Conservation (phyloP, 1,140 invertebrate species). For the Microplitis mediator region DNA sequence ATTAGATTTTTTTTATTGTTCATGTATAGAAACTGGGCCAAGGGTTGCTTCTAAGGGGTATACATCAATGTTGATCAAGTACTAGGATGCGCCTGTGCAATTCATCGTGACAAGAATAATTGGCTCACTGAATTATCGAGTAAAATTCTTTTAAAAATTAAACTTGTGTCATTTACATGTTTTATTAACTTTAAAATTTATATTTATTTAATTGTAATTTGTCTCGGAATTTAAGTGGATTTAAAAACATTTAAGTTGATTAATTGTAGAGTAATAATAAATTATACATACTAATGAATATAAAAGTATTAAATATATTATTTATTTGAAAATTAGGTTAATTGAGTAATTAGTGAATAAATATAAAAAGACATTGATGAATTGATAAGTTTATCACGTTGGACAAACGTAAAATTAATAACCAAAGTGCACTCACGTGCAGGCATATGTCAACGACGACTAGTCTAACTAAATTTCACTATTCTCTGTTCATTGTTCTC, state of each 20-base stretch:
- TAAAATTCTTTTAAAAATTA: slow-evolving; percentile 5
- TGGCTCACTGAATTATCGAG: slow-evolving; percentile 21
- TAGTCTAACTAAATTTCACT: slow-evolving; percentile 6
- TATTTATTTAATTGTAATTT: no score
- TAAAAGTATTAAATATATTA: not conserved
- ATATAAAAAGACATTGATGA: slow-evolving; percentile 4
- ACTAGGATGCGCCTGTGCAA: slow-evolving; percentile 25
- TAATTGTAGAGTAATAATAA: no score
- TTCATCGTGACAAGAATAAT: slow-evolving; percentile 28
- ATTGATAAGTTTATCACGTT: slow-evolving; percentile 6
- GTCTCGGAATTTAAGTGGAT: no score
- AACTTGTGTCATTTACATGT: not conserved
- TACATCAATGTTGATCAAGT: slow-evolving; percentile 28
- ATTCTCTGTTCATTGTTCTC: not conserved
- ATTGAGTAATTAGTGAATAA: no score
- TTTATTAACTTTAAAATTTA: not conserved
- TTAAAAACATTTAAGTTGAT: no score
- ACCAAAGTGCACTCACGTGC: slow-evolving; percentile 5
- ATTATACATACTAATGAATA: no score
- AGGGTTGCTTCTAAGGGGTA: slow-evolving; percentile 5
- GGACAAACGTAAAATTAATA: slow-evolving; percentile 14
- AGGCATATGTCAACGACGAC: slow-evolving; percentile 15
- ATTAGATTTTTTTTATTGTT: not conserved
- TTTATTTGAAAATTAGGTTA: not conserved
- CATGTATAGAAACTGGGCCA: slow-evolving; percentile 13